Conservation (phyloP, 1,140 invertebrate genomes). For the Macrobrachium rosenbergii region DNA sequence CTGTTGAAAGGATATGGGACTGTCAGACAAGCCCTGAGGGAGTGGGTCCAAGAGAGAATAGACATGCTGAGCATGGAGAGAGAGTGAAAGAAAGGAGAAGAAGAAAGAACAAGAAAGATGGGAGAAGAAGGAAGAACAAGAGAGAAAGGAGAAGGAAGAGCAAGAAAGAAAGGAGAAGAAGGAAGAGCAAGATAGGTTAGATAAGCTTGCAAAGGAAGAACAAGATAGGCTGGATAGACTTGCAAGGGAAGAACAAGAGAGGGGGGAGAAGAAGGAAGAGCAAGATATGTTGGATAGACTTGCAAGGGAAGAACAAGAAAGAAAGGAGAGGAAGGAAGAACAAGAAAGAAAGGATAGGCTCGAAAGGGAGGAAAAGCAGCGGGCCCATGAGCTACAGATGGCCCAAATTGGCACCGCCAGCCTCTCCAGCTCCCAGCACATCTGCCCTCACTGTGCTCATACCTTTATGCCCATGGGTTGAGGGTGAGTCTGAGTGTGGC, state of each 20-base stretch:
- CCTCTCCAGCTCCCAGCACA: too few relatives aligned
- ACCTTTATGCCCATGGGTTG: too few relatives aligned
- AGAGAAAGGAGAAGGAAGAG: not conserved
- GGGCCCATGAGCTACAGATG: too few relatives aligned
- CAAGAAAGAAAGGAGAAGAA: not conserved
- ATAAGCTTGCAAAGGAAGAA: too few relatives aligned
- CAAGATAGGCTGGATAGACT: not conserved
- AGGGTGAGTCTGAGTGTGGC: too few relatives aligned
- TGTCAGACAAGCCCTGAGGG: not conserved
- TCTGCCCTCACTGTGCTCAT: too few relatives aligned
- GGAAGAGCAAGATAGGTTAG: not conserved
- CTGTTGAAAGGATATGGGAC: slow-evolving; percentile 2
- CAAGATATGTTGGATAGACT: not conserved
- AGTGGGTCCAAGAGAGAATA: too few relatives aligned
- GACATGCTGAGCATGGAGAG: not conserved
- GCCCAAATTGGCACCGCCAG: too few relatives aligned
- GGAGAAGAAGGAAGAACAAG: not conserved
- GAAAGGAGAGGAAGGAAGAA: not conserved
- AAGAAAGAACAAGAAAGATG: not conserved
- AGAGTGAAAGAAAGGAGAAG: not conserved
- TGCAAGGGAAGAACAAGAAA: not conserved
- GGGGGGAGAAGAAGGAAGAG: not conserved
- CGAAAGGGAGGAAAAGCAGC: too few relatives aligned
- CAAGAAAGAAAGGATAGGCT: too few relatives aligned
- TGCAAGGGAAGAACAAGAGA: not conserved